Base-by-base conservation (phyloP, 37 sponge, comb jelly and placozoan genomes). In the Geodia barretti region DNA sequence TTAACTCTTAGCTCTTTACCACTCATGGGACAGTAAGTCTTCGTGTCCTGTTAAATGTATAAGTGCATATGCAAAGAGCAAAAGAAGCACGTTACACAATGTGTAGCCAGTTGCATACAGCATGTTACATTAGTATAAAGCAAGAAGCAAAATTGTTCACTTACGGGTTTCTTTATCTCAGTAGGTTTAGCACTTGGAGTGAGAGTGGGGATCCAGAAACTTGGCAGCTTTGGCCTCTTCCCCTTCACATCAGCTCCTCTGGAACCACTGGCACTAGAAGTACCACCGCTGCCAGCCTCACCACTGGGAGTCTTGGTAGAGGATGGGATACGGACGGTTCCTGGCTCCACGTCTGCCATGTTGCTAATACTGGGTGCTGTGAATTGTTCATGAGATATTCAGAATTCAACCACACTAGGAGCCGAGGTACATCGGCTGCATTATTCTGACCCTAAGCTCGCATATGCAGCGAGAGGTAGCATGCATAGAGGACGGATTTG, bases 121-220 rank as follows among this genome's bases (percentile, higher is more conserved):
- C n/a, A n/a, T n/a, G n/a, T n/a, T n/a, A n/a, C n/a, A n/a, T n/a
- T n/a, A n/a, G n/a, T n/a, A n/a, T n/a, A n/a, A n/a, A n/a, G n/a
- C n/a, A n/a, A n/a, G n/a, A n/a, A n/a, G n/a, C n/a, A n/a, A n/a
- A n/a, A n/a, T n/a, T n/a, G n/a, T n/a, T 26, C 21, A 79, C 91
- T 87, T 38, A 94, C 95, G 32, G 97, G 97, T 68, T 96, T 98
- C 59, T 93, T 87, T 20, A 98, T 69, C 26, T 75, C 81, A 33
- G 86, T 81, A 29, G 88, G 79, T 68, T 82, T 86, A 42, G 94
- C 90, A 38, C 88, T 78, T 9, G 96, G 92, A 2, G 97, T 91
- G 4, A 98, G 84, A 34, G 92, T 75, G 25, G 96, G 96, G 3
- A 98, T 76, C 98, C 98, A 98, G 74, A 98, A 98, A 75, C 94